Base-by-base conservation (phyloP, 2,888 invertebrate genomes). In the Portevinia maculata region DNA sequence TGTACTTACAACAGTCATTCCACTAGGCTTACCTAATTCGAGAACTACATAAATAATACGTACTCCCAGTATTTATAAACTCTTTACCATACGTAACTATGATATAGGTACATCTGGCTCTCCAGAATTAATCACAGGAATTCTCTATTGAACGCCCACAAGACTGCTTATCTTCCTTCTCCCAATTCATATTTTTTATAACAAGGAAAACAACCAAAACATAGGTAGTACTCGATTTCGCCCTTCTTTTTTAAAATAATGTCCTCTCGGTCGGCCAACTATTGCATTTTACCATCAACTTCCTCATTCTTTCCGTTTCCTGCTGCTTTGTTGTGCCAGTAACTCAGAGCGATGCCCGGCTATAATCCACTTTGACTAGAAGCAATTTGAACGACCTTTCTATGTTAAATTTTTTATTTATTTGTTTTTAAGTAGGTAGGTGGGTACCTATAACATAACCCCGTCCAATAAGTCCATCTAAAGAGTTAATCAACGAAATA, bases 311-410 rank as follows among this genome's bases (percentile, higher is more conserved):
- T 3, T 13, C n/a, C 9, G 39, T 13, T 46, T 48, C 34, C 17
- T 30, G 21, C 60, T 32, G 46, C 11, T 60, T n/a, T 39, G 19
- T 32, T 67, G 37, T 17, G 9, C 65, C 21, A 55, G 32, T 48
- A 34, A 21, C 46, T 37, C 9, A 55, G 21, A 34, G 32, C 46
- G 55, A 8, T 46, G 46, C 19, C 15, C 41, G 17, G 3, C 41
- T 32, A 11, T 55, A 55, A 34, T 55, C 34, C 41, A 67, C 44
- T 55, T 32, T n/a, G 15, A 2, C 13, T 30, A 9, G 44, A 13
- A 44, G 17, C 44, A 44, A 34, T 67, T 55, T 67, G 67, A 67
- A 67, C 34, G 67, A 67, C 53, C 67, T 39, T 9, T 30, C 8
- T 11, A 11, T 0, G 44, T 11, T 3, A n/a, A n/a, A n/a, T n/a